A percentile compares a stretch with the other conserved stretches of the same genome.
Evolutionary conservation across 2,113 vertebrate species (phyloP).

Genomic region (Nothoprocta perdicaria): DNA sequence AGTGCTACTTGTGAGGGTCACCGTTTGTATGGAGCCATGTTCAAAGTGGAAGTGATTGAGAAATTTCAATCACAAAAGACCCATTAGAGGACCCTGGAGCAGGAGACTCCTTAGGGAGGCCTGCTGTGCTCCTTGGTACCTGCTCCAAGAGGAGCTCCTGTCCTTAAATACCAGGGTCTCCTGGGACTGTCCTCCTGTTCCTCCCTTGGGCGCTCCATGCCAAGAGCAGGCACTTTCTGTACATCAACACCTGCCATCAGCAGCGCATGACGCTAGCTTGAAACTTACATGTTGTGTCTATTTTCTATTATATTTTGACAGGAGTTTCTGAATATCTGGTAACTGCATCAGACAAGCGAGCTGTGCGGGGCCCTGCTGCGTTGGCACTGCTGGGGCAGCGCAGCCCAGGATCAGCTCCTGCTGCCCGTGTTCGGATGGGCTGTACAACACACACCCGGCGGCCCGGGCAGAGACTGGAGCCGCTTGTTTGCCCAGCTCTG

Average conservation of each 20-base stretch:
- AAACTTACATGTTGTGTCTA: not conserved
- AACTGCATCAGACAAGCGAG: not conserved
- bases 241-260: not conserved
- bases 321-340: not conserved
- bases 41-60: constrained; percentile 57
- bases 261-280: not conserved
- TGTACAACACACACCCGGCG: not conserved
- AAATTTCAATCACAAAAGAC: constrained; percentile 19
- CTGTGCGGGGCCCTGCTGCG: not conserved
- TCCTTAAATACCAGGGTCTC: not conserved
- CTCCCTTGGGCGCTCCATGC: not conserved
- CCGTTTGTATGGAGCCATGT: constrained; percentile 62
- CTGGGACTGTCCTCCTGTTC: not conserved
- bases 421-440: not conserved
- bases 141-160: constrained; percentile 21
- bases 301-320: not conserved
- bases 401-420: not conserved
- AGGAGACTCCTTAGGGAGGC: too few relatives aligned
- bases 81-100: not conserved
- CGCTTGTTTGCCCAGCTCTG: not conserved
- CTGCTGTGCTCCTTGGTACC: not conserved
- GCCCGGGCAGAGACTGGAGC: not conserved
- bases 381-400: not conserved
- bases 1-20: constrained; percentile 50
- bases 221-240: not conserved